Conservation (phyloP, 1,140 invertebrate species). For the Platyscapa corneri region DNA sequence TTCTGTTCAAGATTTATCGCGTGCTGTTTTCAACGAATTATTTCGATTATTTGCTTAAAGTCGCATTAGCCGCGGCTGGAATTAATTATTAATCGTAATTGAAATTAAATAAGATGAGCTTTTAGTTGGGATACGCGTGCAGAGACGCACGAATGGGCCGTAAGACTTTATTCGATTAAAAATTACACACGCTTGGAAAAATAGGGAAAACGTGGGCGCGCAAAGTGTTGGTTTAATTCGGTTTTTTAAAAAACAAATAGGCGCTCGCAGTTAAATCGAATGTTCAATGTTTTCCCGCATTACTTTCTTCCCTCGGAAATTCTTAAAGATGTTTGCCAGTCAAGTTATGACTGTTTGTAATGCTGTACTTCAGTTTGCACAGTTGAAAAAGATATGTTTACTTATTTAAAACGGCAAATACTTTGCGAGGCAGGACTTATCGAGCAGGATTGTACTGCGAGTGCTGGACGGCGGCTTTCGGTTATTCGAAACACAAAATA, state of each 20-base stretch:
- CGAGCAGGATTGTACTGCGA: too few species aligned
- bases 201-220: not conserved
- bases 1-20: not conserved
- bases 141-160: too few species aligned
- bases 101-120: not conserved
- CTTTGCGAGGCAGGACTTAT: not conserved
- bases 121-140: too few species aligned
- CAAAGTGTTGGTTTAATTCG: not conserved
- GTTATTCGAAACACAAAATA: not conserved
- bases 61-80: not conserved
- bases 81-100: not conserved
- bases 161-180: not conserved
- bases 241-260: not conserved
- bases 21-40: not conserved
- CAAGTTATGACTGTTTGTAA: not conserved
- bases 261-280: not conserved
- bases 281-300: not conserved
- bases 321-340: not conserved
- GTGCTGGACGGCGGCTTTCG: not conserved
- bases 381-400: not conserved
- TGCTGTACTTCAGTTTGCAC: not conserved
- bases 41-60: not conserved
- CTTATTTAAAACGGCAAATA: constrained; percentile 13
- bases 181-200: not conserved
- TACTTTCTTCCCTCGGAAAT: not conserved